phyloP scores from a whole-genome alignment of 2,797 vertebrate species.

The Spea hammondii region DNA sequence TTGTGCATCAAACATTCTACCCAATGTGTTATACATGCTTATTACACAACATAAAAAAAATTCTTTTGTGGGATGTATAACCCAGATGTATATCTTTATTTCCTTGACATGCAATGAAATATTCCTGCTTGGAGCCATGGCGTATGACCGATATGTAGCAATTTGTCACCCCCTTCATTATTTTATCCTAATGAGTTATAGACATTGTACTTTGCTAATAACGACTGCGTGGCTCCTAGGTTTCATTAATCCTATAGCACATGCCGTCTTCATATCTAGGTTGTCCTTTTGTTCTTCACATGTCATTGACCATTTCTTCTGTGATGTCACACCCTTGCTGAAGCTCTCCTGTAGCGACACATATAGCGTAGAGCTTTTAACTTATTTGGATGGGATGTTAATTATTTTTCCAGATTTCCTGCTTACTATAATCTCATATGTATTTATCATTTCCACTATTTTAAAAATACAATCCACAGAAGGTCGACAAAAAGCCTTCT shows the following conservation, averaged over 20 bases:
- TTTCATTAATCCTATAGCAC: slow-evolving; percentile 1
- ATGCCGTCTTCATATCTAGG: slow-evolving; percentile 15
- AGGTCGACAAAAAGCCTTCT: slow-evolving; percentile 22
- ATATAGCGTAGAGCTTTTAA: slow-evolving; percentile 29
- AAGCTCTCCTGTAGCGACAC: slow-evolving; percentile 34
- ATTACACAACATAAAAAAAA: slow-evolving; percentile 11
- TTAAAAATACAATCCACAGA: not conserved
- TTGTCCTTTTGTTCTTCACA: slow-evolving; percentile 15
- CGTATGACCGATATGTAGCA: slow-evolving; percentile 27
- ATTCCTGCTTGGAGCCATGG: slow-evolving; percentile 20
- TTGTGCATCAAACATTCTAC: slow-evolving; percentile 11
- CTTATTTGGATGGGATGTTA: slow-evolving; percentile 18
- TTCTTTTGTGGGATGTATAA: slow-evolving; percentile 15
- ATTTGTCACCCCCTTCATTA: slow-evolving; percentile 14
- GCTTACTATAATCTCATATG: slow-evolving; percentile 11
- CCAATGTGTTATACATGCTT: not conserved
- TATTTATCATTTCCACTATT: not conserved
- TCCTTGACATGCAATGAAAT: not conserved
- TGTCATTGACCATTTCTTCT: slow-evolving; percentile 31
- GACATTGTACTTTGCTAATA: not conserved
- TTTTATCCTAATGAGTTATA: slow-evolving; percentile 2
- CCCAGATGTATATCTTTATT: slow-evolving; percentile 9
- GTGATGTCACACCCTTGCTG: no score
- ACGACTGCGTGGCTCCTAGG: not conserved
- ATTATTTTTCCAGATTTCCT: slow-evolving; percentile 20